Evolutionary conservation across 2,113 vertebrate genomes (phyloP).

Genomic region (Hemiprocne comata): DNA sequence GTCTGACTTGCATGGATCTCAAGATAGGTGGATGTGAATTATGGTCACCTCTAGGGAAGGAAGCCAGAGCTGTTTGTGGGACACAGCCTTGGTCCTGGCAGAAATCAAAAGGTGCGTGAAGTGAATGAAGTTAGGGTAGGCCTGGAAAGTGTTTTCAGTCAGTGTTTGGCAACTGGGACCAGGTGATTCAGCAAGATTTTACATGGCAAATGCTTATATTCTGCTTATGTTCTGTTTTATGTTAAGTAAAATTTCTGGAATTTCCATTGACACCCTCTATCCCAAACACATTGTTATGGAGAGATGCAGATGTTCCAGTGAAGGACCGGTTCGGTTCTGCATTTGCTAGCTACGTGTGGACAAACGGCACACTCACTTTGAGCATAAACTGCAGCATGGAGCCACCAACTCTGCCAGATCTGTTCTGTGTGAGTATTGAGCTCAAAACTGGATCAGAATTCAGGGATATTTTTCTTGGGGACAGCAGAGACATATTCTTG

Average conservation of each 20-base stretch:
- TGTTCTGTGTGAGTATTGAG: not conserved
- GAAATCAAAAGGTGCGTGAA: not conserved
- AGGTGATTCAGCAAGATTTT: slow-evolving; percentile 7
- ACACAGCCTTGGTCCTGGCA: not conserved
- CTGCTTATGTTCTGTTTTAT: not conserved
- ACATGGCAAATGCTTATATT: not conserved
- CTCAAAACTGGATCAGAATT: slow-evolving; percentile 48
- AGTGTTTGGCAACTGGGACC: not conserved
- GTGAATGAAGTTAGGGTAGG: not conserved
- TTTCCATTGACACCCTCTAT: not conserved
- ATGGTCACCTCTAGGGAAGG: not conserved
- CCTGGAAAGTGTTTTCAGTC: not conserved
- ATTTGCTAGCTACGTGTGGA: not conserved
- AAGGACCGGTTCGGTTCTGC: not conserved
- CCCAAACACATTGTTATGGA: not conserved
- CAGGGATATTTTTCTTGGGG: slow-evolving; percentile 40
- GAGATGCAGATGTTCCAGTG: not conserved
- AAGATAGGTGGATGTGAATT: not conserved
- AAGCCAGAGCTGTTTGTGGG: not conserved
- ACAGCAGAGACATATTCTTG: slow-evolving; percentile 41
- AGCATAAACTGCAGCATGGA: not conserved
- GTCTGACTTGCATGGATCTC: not conserved
- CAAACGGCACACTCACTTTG: not conserved
- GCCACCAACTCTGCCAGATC: not conserved
- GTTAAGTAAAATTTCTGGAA: not conserved